Evolutionary conservation across 1,140 invertebrate species (phyloP).

Genomic region (Macrotrachela quadricornifera): DNA sequence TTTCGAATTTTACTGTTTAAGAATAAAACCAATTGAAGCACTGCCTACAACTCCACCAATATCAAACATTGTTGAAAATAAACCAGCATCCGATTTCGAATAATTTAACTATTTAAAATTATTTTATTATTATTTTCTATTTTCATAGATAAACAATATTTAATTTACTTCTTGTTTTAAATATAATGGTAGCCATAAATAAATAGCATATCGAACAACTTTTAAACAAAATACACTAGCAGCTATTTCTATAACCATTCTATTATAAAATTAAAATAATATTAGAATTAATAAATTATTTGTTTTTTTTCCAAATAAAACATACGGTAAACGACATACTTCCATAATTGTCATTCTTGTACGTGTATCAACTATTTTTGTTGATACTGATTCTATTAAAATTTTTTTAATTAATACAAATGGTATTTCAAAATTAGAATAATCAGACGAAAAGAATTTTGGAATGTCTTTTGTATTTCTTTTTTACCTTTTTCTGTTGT

Average conservation of each 20-base stretch:
- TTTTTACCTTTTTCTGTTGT: constrained; percentile 23
- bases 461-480: constrained; percentile 14
- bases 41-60: constrained; percentile 35
- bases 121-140: too few relatives aligned
- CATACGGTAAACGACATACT: constrained; percentile 18
- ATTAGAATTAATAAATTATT: not conserved
- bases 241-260: constrained; percentile 32
- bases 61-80: constrained; percentile 35
- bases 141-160: not conserved
- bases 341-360: not conserved
- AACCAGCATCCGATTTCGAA: constrained; percentile 27
- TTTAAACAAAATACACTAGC: constrained; percentile 34
- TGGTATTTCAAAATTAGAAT: not conserved
- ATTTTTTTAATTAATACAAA: not conserved
- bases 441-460: constrained; percentile 11
- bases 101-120: constrained; percentile 25
- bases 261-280: constrained; percentile 11
- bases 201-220: constrained; percentile 35
- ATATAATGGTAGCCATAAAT: constrained; percentile 37
- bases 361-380: not conserved
- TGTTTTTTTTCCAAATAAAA: not conserved
- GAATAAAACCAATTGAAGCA: constrained; percentile 29
- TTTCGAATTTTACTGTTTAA: constrained; percentile 21
- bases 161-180: constrained; percentile 24
- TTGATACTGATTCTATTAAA: not conserved